Base-by-base conservation (phyloP, 2,113 vertebrate species). In the Nerophis lumbriciformis region DNA sequence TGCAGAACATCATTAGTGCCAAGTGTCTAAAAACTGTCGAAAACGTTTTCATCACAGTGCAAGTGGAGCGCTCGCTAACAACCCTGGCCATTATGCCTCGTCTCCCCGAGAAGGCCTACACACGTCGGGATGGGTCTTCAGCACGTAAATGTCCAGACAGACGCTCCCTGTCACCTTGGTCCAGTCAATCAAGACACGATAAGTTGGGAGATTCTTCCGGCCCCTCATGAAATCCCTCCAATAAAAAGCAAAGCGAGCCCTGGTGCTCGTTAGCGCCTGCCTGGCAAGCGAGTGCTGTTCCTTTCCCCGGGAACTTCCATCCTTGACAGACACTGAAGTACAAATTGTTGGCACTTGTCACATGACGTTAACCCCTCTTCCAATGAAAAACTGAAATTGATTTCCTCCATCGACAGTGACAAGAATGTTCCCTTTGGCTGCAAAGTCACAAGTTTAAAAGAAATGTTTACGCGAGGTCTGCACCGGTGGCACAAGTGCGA, bases 11-110 rank as follows among this genome's bases (percentile, higher is more conserved):
- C 78, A 80, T 85, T 86, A 83, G 65, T 65, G 80, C 75, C 78
- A 66, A 84, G 82, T 88, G 84, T 83, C 82, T 85, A 78, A 85
- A 81, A 81, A 77, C 81, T 86, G 84, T 84, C 71, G 14, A 72
- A 76, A 80, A 72, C 79, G 68, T 79, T 86, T 76, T 75, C 68
- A 61, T 83, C 84, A 86, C 70, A 57, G 62, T 39, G 38, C 68
- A 78, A 81, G 73, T 65, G 66, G 75, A 83, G 80, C 69, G 75
- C 77, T 85, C 74, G 0, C 76, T 83, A 83, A 84, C 77, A 79
- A 82, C 68, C 77, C 62, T 19, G 69, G 76, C 73, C 71, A 77
- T 83, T 71, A 81, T 67, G 67, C 56, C 59, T 72, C 56, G 48
- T 15, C 71, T 66, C n/a, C 44, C 39, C 0, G 35, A 57, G 63